A percentile compares a stretch with the other conserved stretches of the same genome.
These are phyloP conservation scores for Urocynchramus pylzowi DNA, from an alignment of 2,113 vertebrate species.

Conservation along the genomic window DNA sequence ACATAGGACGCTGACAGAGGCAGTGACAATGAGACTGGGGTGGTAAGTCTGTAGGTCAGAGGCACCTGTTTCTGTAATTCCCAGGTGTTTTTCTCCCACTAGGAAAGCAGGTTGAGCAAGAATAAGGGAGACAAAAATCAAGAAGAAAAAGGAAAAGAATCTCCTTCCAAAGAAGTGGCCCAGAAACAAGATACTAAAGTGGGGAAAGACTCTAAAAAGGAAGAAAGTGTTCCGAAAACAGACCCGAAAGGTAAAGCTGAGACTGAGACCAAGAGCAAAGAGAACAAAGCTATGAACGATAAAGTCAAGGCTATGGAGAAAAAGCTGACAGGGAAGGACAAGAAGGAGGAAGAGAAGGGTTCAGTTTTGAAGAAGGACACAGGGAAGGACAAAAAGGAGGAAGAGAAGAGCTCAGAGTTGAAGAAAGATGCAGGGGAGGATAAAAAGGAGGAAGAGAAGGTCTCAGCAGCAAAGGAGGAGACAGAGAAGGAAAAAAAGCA, in stretches of 20 bases:
- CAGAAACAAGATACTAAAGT: conserved; percentile 31
- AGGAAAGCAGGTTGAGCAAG: conserved; percentile 63
- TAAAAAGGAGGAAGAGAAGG: conserved; percentile 60
- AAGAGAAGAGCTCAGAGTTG: not conserved
- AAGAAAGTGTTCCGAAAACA: conserved; percentile 49
- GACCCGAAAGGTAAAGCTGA: conserved; percentile 49
- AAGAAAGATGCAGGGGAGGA: not conserved
- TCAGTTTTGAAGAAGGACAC: not conserved
- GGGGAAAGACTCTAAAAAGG: conserved; percentile 60
- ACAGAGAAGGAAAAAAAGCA: conserved; percentile 45
- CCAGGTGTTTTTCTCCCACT: not conserved
- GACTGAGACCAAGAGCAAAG: conserved; percentile 44
- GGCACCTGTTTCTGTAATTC: not conserved
- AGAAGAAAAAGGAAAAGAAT: conserved; percentile 63
- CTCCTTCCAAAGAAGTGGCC: conserved; percentile 20
- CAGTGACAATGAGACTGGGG: not conserved
- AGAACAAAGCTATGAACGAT: conserved; percentile 58
- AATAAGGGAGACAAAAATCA: conserved; percentile 54
- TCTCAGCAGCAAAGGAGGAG: not conserved
- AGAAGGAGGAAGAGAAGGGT: conserved; percentile 33
- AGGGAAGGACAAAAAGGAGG: not conserved
- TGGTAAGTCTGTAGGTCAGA: not conserved
- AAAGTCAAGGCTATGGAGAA: conserved; percentile 71
- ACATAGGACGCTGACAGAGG: no score
- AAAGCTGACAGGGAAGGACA: conserved; percentile 67